These are phyloP conservation scores for Andrena flavipes DNA, from an alignment of 2,888 invertebrate species.

Conservation along the genomic window DNA sequence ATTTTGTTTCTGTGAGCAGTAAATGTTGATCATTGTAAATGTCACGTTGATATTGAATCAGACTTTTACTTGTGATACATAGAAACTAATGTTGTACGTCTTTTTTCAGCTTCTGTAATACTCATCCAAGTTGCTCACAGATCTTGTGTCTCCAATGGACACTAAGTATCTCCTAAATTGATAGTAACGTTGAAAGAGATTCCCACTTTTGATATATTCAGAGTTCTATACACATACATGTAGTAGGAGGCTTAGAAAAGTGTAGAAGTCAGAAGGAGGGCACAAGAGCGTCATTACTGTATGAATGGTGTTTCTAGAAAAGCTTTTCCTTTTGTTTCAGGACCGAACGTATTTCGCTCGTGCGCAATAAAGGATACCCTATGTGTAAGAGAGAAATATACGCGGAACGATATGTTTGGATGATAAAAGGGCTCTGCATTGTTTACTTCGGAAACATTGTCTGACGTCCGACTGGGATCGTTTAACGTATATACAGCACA, in stretches of 20 bases:
- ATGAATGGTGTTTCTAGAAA: slow-evolving; percentile 18
- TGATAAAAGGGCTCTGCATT: slow-evolving; percentile 69
- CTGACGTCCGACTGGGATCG: slow-evolving; percentile 71
- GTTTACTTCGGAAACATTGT: slow-evolving; percentile 73
- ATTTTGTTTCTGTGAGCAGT: slow-evolving; percentile 33
- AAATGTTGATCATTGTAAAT: slow-evolving; percentile 41
- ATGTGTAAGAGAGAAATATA: slow-evolving; percentile 49
- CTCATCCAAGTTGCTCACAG: not conserved
- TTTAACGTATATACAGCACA: slow-evolving; percentile 77
- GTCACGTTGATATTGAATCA: slow-evolving; percentile 20
- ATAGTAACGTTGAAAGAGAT: not conserved
- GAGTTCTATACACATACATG: too few relatives aligned
- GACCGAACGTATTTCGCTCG: slow-evolving; percentile 81
- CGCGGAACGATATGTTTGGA: slow-evolving; percentile 44
- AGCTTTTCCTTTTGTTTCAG: slow-evolving; percentile 81
- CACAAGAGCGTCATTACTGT: slow-evolving; percentile 16
- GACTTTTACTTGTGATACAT: slow-evolving; percentile 32
- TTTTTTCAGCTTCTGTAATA: slow-evolving; percentile 58
- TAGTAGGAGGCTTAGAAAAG: too few relatives aligned
- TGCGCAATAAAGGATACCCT: slow-evolving; percentile 75
- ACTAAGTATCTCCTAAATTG: not conserved
- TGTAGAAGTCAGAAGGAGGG: slow-evolving; percentile 13
- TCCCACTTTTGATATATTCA: not conserved
- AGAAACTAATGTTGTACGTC: slow-evolving; percentile 46
- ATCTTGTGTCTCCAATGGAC: slow-evolving; percentile 38